Evolutionary conservation across 2,888 invertebrate genomes (phyloP), one percentile per base, ranked within the genome.

Genomic region (Orthonevra nobilis): DNA sequence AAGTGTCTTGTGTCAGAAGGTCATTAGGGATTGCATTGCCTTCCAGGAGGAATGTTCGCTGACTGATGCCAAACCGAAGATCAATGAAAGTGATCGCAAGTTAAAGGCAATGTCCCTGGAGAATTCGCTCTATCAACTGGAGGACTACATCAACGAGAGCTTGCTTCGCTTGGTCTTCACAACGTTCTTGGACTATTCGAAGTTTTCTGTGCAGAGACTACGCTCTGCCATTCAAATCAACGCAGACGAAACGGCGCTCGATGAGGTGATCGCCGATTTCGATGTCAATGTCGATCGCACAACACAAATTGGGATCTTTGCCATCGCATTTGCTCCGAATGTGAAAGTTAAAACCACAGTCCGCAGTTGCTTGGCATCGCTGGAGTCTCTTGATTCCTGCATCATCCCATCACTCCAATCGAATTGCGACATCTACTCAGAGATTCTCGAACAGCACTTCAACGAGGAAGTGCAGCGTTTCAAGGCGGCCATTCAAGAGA

Each of bases 211-310:
- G 3, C 84, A 86, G 34, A 86, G 84, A 61, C 81, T 89, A 17
- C 85, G 86, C 6, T 81, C 75, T 6, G 66, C 84, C 5, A 77
- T 87, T 14, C 56, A 77, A 3, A 36, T 63, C 44, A 81, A 81
- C 30, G 46, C 70, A 1, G 83, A 85, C 14, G 85, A 85, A 34
- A 46, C 83, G 0, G 54, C 64, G 0, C 81, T 85, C 0, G 88
- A 89, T 81, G 86, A 86, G 26, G 79, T 84, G 1, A 87, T 88
- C 61, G 87, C 88, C 1, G 87, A 88, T 70, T 89, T 89, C 66
- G 89, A 89, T 84, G 85, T 87, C 0, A 87, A 88, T 63, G 81
- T 88, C 2, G 89, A 89, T 82, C 85, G 88, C 2, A 85, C 86
- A 9, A 85, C 86, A 0, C 89, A 88, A 81, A 87, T 89, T 52